Percentiles rank a stretch among this genome's conserved stretches.
These are phyloP conservation scores for Eumerus sabulonum DNA, from an alignment of 2,888 invertebrate genomes.

Conservation along the genomic window DNA sequence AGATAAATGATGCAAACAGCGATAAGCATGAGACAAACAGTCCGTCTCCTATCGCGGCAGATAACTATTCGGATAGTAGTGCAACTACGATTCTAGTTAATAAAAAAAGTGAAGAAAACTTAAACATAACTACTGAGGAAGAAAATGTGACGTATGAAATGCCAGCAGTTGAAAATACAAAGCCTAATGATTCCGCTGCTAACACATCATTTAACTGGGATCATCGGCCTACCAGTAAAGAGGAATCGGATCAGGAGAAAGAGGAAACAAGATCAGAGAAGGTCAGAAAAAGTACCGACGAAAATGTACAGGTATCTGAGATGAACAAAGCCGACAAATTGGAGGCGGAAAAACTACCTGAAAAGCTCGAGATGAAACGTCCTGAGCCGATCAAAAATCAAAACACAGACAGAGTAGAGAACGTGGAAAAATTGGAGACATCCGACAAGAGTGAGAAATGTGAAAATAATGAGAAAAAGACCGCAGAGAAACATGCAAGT, in stretches of 20 bases:
- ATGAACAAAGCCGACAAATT: not conserved
- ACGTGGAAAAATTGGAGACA: conserved; percentile 44
- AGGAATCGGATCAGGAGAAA: not conserved
- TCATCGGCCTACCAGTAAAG: not conserved
- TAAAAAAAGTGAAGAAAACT: conserved; percentile 46
- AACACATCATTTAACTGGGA: conserved; percentile 46
- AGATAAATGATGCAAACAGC: conserved; percentile 28
- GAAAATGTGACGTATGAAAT: conserved; percentile 51
- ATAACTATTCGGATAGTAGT: conserved; percentile 14
- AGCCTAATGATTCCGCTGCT: conserved; percentile 47
- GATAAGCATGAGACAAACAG: conserved; percentile 41
- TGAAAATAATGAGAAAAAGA: conserved; percentile 42
- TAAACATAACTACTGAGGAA: conserved; percentile 30
- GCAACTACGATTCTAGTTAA: conserved; percentile 10
- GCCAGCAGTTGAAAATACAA: conserved; percentile 44
- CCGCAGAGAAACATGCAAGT: conserved; percentile 17
- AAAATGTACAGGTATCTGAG: too few relatives aligned
- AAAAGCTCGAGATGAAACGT: conserved; percentile 35
- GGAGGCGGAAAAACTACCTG: conserved; percentile 7
- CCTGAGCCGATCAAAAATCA: not conserved
- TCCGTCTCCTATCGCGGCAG: not conserved
- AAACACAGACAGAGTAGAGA: conserved; percentile 12
- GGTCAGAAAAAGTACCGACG: not conserved
- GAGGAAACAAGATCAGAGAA: conserved; percentile 18
- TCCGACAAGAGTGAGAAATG: conserved; percentile 29